Conservation (phyloP, 2,797 vertebrate species). For the Sebastes variabilis region DNA sequence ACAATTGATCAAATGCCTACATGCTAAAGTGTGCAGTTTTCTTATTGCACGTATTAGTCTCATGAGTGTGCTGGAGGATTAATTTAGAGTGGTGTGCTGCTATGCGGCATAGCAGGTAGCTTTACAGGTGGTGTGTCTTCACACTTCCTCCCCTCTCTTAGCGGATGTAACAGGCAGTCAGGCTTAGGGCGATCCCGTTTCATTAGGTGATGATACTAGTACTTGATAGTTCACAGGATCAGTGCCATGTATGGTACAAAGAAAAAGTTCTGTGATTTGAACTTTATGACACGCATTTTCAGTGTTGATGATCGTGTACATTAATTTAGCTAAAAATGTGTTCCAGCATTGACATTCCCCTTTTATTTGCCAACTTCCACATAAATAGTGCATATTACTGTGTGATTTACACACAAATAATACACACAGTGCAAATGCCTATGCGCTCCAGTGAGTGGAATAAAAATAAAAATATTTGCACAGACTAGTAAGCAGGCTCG, state of each 20-base stretch:
- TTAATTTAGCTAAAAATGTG: background rate
- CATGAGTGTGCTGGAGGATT: slow-evolving; percentile 27
- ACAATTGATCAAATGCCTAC: slow-evolving; percentile 78
- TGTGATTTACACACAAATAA: background rate
- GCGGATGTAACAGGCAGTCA: background rate
- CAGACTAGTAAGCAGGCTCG: slow-evolving; percentile 1
- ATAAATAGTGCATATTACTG: background rate
- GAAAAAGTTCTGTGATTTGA: background rate
- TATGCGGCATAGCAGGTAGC: background rate
- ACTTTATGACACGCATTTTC: background rate
- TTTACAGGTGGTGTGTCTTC: slow-evolving; percentile 20
- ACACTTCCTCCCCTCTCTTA: background rate
- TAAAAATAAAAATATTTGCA: slow-evolving; percentile 13
- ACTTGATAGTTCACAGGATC: background rate
- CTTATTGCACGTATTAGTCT: slow-evolving; percentile 57
- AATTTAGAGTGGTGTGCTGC: slow-evolving; percentile 14
- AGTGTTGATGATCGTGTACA: background rate
- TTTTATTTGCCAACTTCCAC: background rate
- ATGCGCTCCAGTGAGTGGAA: slow-evolving; percentile 6
- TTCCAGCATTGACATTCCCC: background rate
- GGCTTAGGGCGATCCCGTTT: background rate
- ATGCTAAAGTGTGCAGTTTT: slow-evolving; percentile 72
- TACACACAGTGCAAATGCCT: background rate
- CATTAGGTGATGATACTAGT: background rate
- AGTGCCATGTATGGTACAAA: background rate